These are phyloP conservation scores for Neoitamus cyanurus DNA, from an alignment of 2,888 invertebrate genomes.

Conservation along the genomic window DNA sequence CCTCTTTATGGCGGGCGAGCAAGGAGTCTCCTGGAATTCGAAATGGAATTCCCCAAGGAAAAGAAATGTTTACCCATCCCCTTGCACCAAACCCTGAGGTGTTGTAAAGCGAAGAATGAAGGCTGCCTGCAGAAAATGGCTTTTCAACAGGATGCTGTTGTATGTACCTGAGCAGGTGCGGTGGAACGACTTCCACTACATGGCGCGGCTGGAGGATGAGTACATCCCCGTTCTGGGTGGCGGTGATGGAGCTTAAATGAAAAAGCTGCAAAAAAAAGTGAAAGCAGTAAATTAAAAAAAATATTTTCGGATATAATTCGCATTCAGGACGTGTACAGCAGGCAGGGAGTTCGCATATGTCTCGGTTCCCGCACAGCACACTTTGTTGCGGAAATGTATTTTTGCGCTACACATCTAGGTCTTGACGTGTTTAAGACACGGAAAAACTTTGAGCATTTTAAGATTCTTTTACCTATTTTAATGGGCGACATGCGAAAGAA, in stretches of 20 bases:
- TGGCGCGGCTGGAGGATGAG: background rate
- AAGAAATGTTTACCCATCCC: constrained; percentile 28
- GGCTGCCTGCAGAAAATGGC: constrained; percentile 40
- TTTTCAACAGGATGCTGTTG: constrained; percentile 17
- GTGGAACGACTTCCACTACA: background rate
- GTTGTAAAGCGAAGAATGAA: constrained; percentile 16
- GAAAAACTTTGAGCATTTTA: background rate
- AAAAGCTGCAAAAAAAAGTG: constrained; percentile 32
- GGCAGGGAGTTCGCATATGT: constrained; percentile 23
- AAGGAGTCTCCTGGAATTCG: constrained; percentile 16
- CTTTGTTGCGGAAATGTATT: background rate
- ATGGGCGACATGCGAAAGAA: background rate
- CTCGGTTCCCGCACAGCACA: background rate
- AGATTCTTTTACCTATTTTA: background rate
- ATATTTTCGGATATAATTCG: constrained; percentile 40
- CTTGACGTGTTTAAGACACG: background rate
- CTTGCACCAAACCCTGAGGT: background rate
- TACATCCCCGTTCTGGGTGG: background rate
- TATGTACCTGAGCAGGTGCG: background rate
- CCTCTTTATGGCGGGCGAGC: constrained; percentile 26
- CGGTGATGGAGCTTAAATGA: constrained; percentile 15
- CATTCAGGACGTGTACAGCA: constrained; percentile 30
- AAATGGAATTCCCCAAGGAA: constrained; percentile 41
- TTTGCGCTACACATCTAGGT: background rate
- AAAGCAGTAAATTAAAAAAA: constrained; percentile 44